Evolutionary conservation across 53 echinoderm and acorn worm species (phyloP).

Genomic region (Zoroaster sp.): DNA sequence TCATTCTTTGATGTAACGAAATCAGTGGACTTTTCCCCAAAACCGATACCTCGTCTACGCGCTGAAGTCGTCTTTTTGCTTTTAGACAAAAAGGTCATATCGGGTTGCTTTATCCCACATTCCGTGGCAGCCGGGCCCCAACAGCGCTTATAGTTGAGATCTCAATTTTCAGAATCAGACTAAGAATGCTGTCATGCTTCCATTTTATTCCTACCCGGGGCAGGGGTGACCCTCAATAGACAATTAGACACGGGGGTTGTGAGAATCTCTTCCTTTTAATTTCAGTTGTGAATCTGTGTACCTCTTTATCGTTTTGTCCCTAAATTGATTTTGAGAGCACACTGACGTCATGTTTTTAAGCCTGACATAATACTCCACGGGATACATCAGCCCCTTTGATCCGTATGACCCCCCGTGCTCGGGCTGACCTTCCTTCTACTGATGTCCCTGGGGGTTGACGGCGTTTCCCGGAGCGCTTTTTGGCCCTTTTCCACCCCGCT

Average conservation of each 20-base stretch:
- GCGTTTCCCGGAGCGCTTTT: constrained; percentile 3
- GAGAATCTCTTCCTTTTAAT: not conserved
- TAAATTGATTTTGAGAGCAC: not conserved
- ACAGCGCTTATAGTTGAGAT: constrained; percentile 19
- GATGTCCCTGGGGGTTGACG: constrained; percentile 52
- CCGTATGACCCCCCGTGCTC: constrained; percentile 70
- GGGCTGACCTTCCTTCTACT: constrained; percentile 68
- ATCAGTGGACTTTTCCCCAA: not conserved
- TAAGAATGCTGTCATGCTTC: not conserved
- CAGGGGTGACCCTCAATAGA: not conserved
- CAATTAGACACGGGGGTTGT: not conserved
- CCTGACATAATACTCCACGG: constrained; percentile 89
- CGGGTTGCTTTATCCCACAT: not conserved
- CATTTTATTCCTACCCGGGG: no score
- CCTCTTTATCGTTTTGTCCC: not conserved
- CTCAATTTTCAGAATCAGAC: not conserved
- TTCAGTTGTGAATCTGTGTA: not conserved
- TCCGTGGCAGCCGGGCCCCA: not conserved
- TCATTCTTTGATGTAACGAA: not conserved
- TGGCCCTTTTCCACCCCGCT: not conserved
- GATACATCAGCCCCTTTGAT: constrained; percentile 87
- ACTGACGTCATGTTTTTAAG: constrained; percentile 74
- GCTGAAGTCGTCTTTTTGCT: not conserved
- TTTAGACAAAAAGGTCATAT: not conserved
- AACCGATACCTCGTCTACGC: not conserved